Base-by-base conservation (phyloP, 1,140 invertebrate genomes). In the Nixonia krombeini region DNA sequence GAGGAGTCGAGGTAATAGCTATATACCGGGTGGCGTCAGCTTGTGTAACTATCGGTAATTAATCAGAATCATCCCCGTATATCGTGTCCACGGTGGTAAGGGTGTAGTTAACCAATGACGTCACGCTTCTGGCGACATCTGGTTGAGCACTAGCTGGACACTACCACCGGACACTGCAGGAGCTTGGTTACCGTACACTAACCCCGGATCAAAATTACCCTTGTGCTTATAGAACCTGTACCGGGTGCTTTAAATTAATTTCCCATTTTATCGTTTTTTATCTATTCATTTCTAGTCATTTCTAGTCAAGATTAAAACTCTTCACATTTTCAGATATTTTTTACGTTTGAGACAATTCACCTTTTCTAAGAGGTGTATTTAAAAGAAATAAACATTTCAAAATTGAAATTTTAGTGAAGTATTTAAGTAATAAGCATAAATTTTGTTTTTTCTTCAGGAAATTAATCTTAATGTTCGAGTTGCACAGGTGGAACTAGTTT, bases 41-140 rank as follows among this genome's bases (percentile, higher is more conserved):
- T 84, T 84, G 82, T 79, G 78, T 77, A 83, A 84, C 80, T 81
- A 84, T 83, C 76, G 82, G 78, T 79, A 85, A 85, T 85, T 85
- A 85, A 85, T 85, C 81, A 85, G 83, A 84, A 85, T 85, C 77
- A 82, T 84, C 81, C 79, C 81, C 71, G 75, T 80, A 79, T 78
- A 78, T 79, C 75, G 81, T 76, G 73, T 78, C 71, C 68, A 44
- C 33, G 51, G 28, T 52, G 50, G 57, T 70, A 51, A 45, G 62
- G 70, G 74, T 75, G 76, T 82, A 83, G 83, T 84, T 85, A 84
- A 82, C 81, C 81, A 81, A 80, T 84, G 82, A 85, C 84, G 84
- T 85, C 83, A 85, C 83, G 84, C 78, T 72, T 72, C 68, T 79
- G 84, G 83, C 75, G 81, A 83, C 84, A 85, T 84, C 83, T 85